These are phyloP conservation scores for Halictus rubicundus DNA, from an alignment of 1,140 invertebrate genomes.

Conservation along the genomic window DNA sequence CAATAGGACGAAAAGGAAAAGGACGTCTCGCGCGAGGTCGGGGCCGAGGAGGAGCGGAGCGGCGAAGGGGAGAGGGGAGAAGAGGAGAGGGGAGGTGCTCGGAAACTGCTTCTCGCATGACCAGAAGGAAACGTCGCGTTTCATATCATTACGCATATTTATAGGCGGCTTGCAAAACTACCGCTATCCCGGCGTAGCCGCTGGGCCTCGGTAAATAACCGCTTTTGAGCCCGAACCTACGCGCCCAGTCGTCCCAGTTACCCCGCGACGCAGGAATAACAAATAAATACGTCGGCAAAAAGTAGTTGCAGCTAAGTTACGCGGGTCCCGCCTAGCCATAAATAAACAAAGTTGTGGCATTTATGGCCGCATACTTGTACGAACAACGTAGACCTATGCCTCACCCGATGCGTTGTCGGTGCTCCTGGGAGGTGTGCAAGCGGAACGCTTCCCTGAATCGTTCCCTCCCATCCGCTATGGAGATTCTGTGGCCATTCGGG, in stretches of 20 bases:
- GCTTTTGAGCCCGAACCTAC: conserved; percentile 54
- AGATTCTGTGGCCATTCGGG: conserved; percentile 33
- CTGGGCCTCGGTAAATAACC: conserved; percentile 65
- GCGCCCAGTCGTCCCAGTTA: conserved; percentile 58
- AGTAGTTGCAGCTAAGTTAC: conserved; percentile 70
- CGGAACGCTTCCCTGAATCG: conserved; percentile 26
- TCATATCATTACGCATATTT: conserved; percentile 70
- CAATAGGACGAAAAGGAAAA: neutral
- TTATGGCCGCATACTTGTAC: conserved; percentile 70
- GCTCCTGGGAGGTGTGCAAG: conserved; percentile 16
- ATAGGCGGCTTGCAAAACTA: conserved; percentile 58
- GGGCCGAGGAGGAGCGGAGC: neutral
- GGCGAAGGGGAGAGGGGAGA: neutral
- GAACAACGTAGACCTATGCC: conserved; percentile 57
- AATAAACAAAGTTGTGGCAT: conserved; percentile 74
- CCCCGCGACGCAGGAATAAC: conserved; percentile 64
- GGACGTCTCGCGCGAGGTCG: neutral
- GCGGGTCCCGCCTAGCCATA: conserved; percentile 57
- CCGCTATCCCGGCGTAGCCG: conserved; percentile 35
- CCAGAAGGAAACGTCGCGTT: conserved; percentile 52
- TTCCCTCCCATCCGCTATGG: neutral
- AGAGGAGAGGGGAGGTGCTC: neutral
- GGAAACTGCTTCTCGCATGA: conserved; percentile 27
- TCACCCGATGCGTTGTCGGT: conserved; percentile 38
- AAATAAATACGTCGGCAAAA: conserved; percentile 74